Base-by-base conservation (phyloP, 2,888 invertebrate species). In the Acholoe squamosa region DNA sequence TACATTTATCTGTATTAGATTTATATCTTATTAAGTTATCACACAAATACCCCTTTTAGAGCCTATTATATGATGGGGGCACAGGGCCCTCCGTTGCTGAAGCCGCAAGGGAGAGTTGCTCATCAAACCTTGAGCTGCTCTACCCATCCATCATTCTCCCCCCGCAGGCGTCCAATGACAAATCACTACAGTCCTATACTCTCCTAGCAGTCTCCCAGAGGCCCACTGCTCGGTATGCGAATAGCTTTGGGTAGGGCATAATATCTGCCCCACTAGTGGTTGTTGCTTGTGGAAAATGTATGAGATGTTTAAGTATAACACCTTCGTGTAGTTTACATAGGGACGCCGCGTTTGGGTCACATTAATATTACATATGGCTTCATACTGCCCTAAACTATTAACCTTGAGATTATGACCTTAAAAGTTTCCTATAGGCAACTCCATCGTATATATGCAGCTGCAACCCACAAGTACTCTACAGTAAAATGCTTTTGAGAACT, bases 171-270 rank as follows among this genome's bases (percentile, higher is more conserved):
- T 61, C 28, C 28, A 0, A 71, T 71, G 71, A 71, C 71, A 71
- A 71, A 71, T 71, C 71, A 71, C 71, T 71, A 28, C 71, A 71
- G 71, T 28, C 71, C 71, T 71, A 71, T 22, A 28, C 28, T 71
- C 71, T 71, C 71, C 71, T 0, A 25, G 71, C 71, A 25, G n/a
- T 5, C 0, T 71, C 61, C 61, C 61, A n/a, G 61, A 7, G n/a
- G n/a, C n/a, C 61, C 14, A 61, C 61, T 61, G 61, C 61, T n/a
- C 43, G 10, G 43, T 3, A 43, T 43, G 43, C 5, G 43, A 10
- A 43, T 43, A 43, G 43, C 43, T 43, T 43, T 43, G 5, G 61
- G n/a, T 7, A 61, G 61, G 19, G 22, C 61, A n/a, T 61, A 61
- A 61, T 19, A 61, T 43, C 43, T 61, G 61, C 61, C 61, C 61